Percentiles rank a stretch among this genome's conserved stretches.
These are phyloP conservation scores for Caenorhabditis virilis DNA, from an alignment of 2,888 invertebrate species.

Conservation along the genomic window DNA sequence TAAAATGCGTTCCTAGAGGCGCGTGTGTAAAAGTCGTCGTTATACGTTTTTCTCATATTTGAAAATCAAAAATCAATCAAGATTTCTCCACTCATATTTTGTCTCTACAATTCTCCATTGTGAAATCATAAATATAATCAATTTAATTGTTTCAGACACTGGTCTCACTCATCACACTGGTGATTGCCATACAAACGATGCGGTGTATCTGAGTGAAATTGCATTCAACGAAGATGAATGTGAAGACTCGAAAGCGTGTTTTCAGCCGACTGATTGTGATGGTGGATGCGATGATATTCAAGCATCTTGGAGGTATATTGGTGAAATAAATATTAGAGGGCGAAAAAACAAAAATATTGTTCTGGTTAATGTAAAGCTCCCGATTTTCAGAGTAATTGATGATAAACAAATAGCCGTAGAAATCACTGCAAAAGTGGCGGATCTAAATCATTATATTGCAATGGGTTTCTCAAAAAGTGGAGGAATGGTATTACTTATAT, in stretches of 20 bases:
- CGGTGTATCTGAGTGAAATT: conserved; percentile 14
- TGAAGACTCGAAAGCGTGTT: conserved; percentile 22
- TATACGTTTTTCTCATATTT: too few relatives aligned
- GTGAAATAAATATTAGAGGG: too few relatives aligned
- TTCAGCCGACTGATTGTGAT: conserved; percentile 12
- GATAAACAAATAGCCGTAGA: conserved; percentile 17
- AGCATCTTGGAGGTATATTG: conserved; percentile 19
- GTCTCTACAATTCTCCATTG: too few relatives aligned
- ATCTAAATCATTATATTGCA: conserved; percentile 17
- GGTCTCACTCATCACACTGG: conserved; percentile 16
- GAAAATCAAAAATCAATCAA: too few relatives aligned
- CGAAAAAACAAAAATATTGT: not conserved
- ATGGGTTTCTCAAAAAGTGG: conserved; percentile 33
- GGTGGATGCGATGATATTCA: conserved; percentile 20
- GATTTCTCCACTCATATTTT: too few relatives aligned
- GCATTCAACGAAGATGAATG: conserved; percentile 11
- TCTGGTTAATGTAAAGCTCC: too few relatives aligned
- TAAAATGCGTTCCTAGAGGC: too few relatives aligned
- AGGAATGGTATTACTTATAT: conserved; percentile 6
- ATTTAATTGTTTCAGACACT: not conserved
- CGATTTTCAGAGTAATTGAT: conserved; percentile 2
- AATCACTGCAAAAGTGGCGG: conserved; percentile 10
- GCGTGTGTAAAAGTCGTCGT: too few relatives aligned
- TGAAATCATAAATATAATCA: too few relatives aligned
- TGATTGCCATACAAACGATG: conserved; percentile 10